Evolutionary conservation across 2,797 vertebrate genomes (phyloP).

Genomic region (Tokudaia muenninki): DNA sequence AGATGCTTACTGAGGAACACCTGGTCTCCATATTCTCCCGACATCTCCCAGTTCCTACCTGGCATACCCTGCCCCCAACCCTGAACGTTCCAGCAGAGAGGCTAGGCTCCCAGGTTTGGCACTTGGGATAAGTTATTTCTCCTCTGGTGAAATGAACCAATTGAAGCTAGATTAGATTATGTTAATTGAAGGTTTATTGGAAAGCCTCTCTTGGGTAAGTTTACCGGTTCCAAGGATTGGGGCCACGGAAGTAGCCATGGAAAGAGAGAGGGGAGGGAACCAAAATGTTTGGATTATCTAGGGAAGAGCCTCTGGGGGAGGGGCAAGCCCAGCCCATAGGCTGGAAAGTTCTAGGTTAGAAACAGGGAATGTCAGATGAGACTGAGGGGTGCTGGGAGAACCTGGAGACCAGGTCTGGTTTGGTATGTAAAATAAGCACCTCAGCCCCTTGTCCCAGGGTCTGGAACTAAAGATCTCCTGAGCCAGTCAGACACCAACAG

Average conservation of each 20-base stretch:
- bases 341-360: neutral
- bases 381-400: neutral
- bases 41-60: neutral
- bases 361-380: neutral
- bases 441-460: neutral
- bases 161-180: neutral
- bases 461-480: neutral
- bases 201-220: neutral
- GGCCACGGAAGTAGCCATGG: neutral
- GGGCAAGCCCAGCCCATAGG: neutral
- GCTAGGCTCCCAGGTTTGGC: neutral
- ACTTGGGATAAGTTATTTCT: neutral
- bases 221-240: neutral
- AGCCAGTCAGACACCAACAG: neutral
- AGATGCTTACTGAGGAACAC: neutral
- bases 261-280: neutral
- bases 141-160: neutral
- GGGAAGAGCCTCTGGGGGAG: neutral
- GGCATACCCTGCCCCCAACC: neutral
- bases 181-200: neutral
- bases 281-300: neutral
- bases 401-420: neutral
- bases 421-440: neutral
- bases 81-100: neutral
- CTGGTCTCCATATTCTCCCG: neutral